Conservation (phyloP, 2,113 vertebrate species). For the Danionella cerebrum region DNA sequence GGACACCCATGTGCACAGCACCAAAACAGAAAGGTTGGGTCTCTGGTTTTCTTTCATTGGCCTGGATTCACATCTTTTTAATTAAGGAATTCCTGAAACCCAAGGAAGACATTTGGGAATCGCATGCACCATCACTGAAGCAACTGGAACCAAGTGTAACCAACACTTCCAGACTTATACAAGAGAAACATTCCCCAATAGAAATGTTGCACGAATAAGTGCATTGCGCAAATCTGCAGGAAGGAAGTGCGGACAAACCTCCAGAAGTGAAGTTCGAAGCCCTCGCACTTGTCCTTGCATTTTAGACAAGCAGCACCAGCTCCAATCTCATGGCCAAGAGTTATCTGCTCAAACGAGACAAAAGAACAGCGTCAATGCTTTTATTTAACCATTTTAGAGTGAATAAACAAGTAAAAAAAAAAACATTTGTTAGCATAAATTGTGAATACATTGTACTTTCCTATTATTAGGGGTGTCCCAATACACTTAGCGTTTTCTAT, state of each 20-base stretch:
- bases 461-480: no score
- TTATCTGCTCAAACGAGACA: constrained; percentile 71
- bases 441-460: no score
- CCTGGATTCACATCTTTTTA: not conserved
- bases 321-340: constrained; percentile 90
- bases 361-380: not conserved
- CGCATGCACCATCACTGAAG: not conserved
- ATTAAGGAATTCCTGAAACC: not conserved
- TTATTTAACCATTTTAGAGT: not conserved
- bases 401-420: no score
- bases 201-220: not conserved
- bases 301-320: constrained; percentile 90
- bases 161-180: no score
- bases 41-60: not conserved
- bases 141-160: not conserved
- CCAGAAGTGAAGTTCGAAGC: constrained; percentile 98
- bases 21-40: not conserved
- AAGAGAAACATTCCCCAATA: no score
- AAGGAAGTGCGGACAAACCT: constrained; percentile 67
- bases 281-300: constrained; percentile 95
- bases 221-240: not conserved
- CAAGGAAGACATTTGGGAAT: not conserved
- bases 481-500: no score
- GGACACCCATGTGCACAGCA: not conserved
- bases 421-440: no score